phyloP scores from a whole-genome alignment of 2,888 invertebrate species.

The Sinohyriopsis cumingii region DNA sequence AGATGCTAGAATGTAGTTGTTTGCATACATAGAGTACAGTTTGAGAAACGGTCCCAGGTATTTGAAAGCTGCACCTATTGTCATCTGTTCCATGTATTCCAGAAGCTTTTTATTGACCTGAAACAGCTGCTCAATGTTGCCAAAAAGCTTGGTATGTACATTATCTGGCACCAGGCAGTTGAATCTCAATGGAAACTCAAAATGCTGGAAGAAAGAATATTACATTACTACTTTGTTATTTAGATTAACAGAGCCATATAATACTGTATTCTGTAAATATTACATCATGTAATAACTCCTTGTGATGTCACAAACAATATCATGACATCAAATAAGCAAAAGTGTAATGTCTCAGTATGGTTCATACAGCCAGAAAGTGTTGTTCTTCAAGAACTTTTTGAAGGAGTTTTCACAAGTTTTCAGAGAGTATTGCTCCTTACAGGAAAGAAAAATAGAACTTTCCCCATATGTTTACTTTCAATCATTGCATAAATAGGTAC shows the following conservation, averaged over 20 bases:
- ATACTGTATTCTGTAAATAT: background rate
- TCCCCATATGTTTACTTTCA: no score
- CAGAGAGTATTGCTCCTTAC: no score
- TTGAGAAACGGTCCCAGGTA: constrained; percentile 85
- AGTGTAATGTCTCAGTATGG: no score
- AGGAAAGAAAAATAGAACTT: no score
- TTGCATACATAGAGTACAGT: constrained; percentile 84
- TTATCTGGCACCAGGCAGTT: constrained; percentile 62
- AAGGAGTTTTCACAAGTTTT: no score
- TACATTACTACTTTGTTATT: no score
- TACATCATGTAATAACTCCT: no score
- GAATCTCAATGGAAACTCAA: constrained; percentile 66
- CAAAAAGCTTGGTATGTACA: constrained; percentile 64
- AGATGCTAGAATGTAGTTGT: constrained; percentile 80
- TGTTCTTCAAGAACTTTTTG: no score
- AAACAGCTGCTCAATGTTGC: constrained; percentile 72
- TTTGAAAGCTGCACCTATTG: constrained; percentile 80
- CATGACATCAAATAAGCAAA: no score
- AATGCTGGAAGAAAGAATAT: constrained; percentile 56
- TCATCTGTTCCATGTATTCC: constrained; percentile 72
- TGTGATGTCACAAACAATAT: no score
- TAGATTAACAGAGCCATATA: background rate
- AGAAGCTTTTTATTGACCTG: constrained; percentile 70
- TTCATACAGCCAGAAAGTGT: no score
- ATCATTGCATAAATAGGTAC: no score